These are phyloP conservation scores for Halictus ligatus DNA, from an alignment of 2,888 invertebrate species.

Conservation along the genomic window DNA sequence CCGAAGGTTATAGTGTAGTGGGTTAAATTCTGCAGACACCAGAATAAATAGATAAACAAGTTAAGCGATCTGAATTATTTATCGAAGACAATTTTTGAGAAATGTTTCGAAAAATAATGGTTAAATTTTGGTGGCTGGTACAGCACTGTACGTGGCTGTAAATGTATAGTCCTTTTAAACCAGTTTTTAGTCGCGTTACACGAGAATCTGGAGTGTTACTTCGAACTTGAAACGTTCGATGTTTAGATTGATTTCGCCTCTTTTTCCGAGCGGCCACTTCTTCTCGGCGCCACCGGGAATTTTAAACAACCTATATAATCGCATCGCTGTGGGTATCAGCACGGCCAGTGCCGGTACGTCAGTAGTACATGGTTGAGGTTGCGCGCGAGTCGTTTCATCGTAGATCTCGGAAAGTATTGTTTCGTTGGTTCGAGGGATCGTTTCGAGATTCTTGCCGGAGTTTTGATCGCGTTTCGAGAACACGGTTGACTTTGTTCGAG, in stretches of 20 bases:
- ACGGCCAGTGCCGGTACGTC: conserved; percentile 29
- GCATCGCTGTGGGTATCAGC: conserved; percentile 35
- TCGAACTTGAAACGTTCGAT: background rate
- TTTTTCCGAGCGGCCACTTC: background rate
- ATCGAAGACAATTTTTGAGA: background rate
- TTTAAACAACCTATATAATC: conserved; percentile 27
- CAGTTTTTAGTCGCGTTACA: background rate
- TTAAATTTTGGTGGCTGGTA: background rate
- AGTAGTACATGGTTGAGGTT: conserved; percentile 36
- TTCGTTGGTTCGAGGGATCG: background rate
- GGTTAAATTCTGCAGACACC: background rate
- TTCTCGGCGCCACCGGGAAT: background rate
- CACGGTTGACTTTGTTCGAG: conserved; percentile 2
- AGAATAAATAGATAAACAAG: background rate
- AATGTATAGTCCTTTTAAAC: background rate
- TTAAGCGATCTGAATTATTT: background rate
- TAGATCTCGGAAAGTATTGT: conserved; percentile 21
- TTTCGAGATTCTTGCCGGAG: background rate
- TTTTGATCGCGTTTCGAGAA: background rate
- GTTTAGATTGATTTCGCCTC: background rate
- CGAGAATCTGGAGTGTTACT: background rate
- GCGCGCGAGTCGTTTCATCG: conserved; percentile 22
- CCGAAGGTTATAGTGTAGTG: background rate
- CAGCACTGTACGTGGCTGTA: background rate
- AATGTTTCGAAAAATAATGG: background rate